A percentile compares a stretch with the other conserved stretches of the same genome.
Evolutionary conservation across 2,113 vertebrate species (phyloP).

Genomic region (Daboia siamensis): DNA sequence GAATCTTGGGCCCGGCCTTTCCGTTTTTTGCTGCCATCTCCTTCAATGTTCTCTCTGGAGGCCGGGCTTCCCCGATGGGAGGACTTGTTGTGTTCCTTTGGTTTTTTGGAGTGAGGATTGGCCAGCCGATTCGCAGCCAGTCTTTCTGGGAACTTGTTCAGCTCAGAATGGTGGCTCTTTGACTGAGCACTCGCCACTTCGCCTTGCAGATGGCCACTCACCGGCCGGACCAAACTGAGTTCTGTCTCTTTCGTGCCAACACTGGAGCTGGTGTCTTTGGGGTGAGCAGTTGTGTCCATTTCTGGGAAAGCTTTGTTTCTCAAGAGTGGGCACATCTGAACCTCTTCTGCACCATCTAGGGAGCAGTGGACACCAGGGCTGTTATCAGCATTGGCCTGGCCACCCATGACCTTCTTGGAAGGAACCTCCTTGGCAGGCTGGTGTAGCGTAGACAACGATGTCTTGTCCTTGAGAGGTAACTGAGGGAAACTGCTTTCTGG

Average conservation of each 20-base stretch:
- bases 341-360: background rate
- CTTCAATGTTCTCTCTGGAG: slow-evolving; percentile 79
- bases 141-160: slow-evolving; percentile 62
- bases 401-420: background rate
- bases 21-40: slow-evolving; percentile 78
- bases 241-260: slow-evolving; percentile 38
- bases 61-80: slow-evolving; percentile 66
- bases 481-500: background rate
- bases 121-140: slow-evolving; percentile 28
- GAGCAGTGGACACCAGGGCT: accelerated
- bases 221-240: slow-evolving; percentile 52
- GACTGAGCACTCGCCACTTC: slow-evolving; percentile 55
- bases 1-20: slow-evolving; percentile 64
- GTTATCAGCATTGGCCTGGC: slow-evolving; percentile 5
- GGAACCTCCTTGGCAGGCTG: slow-evolving; percentile 31
- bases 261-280: slow-evolving; percentile 44
- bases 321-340: slow-evolving; percentile 16
- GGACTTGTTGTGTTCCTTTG: slow-evolving; percentile 78
- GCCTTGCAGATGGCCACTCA: slow-evolving; percentile 45
- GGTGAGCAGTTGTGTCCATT: slow-evolving; percentile 47
- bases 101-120: slow-evolving; percentile 73
- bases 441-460: accelerated
- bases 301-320: slow-evolving; percentile 60
- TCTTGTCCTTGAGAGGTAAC: slow-evolving; percentile 54
- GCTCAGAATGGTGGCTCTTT: slow-evolving; percentile 53